Conservation (phyloP, 2,113 vertebrate species). For the Tachycineta bicolor region DNA sequence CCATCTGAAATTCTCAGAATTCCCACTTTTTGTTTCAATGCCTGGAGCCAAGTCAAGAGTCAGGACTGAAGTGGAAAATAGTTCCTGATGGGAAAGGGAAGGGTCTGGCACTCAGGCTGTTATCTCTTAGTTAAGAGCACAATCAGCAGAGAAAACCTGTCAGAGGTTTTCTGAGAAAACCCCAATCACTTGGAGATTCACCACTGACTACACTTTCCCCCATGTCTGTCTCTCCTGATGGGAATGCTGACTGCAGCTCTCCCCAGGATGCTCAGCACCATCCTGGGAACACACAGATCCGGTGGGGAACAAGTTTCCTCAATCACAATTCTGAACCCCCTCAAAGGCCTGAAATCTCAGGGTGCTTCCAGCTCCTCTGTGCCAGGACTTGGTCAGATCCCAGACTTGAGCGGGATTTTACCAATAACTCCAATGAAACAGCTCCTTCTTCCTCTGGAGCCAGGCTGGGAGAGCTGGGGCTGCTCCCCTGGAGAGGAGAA, state of each 20-base stretch:
- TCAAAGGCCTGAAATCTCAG: neutral
- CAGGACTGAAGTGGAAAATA: neutral
- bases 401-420: neutral
- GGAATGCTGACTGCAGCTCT: neutral
- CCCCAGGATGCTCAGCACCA: neutral
- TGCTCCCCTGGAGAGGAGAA: neutral
- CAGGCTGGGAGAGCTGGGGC: neutral
- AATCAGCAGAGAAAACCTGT: neutral
- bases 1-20: neutral
- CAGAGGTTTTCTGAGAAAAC: neutral
- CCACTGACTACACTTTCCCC: no score
- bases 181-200: neutral
- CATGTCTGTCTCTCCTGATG: neutral
- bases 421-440: rapidly evolving
- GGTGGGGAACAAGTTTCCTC: rapidly evolving
- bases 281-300: neutral
- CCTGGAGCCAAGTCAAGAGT: neutral
- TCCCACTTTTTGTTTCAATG: neutral
- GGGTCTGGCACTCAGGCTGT: neutral
- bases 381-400: neutral
- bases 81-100: neutral
- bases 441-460: neutral
- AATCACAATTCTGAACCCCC: neutral
- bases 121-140: neutral
- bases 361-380: neutral